Conservation (phyloP, 2,888 invertebrate genomes). For the Hypomecis punctinalis region DNA sequence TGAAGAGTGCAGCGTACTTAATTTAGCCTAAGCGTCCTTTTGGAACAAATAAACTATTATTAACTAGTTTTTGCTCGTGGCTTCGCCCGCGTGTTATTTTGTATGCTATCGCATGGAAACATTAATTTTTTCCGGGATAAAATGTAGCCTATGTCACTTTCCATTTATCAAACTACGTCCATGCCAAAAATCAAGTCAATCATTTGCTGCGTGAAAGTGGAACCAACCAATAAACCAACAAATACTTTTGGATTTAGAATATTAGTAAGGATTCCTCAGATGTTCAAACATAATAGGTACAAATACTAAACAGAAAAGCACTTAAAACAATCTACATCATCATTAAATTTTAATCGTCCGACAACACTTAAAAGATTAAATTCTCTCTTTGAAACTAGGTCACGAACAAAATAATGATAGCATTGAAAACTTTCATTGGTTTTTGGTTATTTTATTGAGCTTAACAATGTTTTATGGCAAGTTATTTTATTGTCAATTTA, state of each 20-base stretch:
- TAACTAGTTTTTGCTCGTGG: too few relatives aligned
- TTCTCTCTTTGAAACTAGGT: conserved; percentile 9
- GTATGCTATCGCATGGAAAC: too few relatives aligned
- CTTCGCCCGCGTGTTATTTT: too few relatives aligned
- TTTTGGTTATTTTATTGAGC: conserved; percentile 11
- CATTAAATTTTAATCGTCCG: conserved; percentile 1
- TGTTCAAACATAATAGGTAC: not conserved
- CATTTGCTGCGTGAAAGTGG: too few relatives aligned
- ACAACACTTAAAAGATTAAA: conserved; percentile 11
- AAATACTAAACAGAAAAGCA: not conserved
- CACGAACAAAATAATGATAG: conserved; percentile 9
- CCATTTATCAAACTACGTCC: too few relatives aligned
- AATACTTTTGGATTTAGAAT: not conserved
- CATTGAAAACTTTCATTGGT: conserved; percentile 13
- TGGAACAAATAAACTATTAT: too few relatives aligned
- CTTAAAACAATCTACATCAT: not conserved
- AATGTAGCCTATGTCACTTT: too few relatives aligned
- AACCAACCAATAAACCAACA: too few relatives aligned
- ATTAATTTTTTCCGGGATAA: too few relatives aligned
- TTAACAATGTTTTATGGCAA: conserved; percentile 7
- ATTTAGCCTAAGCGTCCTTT: too few relatives aligned
- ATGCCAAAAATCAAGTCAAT: too few relatives aligned
- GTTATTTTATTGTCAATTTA: conserved; percentile 15
- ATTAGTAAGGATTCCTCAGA: not conserved
- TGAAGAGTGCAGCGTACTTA: too few relatives aligned